Conservation (phyloP, 35 echinoderm and acorn worm genomes). For the Patiria miniata region DNA sequence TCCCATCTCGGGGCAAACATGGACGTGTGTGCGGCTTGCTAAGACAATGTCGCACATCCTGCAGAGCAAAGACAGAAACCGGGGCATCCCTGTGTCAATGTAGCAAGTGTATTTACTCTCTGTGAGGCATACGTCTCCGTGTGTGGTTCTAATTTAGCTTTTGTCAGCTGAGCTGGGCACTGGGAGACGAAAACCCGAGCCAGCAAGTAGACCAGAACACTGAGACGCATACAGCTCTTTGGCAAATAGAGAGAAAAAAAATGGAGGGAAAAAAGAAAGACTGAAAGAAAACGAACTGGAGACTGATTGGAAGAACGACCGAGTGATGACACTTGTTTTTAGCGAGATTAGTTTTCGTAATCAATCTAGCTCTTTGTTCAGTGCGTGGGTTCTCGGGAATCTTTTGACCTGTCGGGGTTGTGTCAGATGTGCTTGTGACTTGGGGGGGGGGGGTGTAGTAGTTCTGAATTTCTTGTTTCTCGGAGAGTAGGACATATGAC, state of each 20-base stretch:
- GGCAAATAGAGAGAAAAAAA: background rate
- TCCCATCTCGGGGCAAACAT: background rate
- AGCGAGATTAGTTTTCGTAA: constrained; percentile 16
- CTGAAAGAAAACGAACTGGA: background rate
- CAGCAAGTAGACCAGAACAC: background rate
- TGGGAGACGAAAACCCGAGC: background rate
- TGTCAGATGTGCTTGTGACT: background rate
- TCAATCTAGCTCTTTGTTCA: constrained; percentile 5
- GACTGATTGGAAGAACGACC: background rate
- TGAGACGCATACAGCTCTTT: background rate
- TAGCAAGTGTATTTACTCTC: background rate
- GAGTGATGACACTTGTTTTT: constrained; percentile 31
- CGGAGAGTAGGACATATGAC: too few species aligned
- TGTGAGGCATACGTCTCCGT: background rate
- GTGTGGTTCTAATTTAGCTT: background rate
- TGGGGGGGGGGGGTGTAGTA: too few species aligned
- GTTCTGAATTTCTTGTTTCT: too few species aligned
- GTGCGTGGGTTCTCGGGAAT: background rate
- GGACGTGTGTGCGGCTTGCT: background rate
- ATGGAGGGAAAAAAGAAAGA: background rate
- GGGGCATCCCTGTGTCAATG: background rate
- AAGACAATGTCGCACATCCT: background rate
- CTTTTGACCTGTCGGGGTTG: background rate
- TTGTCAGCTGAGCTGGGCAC: constrained; percentile 13
- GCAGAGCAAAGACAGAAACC: constrained; percentile 6